A percentile compares a stretch with the other conserved stretches of the same genome.
These are phyloP conservation scores for Crambe crambe DNA, from an alignment of 37 sponge, comb jelly and placozoan genomes.

Conservation along the genomic window DNA sequence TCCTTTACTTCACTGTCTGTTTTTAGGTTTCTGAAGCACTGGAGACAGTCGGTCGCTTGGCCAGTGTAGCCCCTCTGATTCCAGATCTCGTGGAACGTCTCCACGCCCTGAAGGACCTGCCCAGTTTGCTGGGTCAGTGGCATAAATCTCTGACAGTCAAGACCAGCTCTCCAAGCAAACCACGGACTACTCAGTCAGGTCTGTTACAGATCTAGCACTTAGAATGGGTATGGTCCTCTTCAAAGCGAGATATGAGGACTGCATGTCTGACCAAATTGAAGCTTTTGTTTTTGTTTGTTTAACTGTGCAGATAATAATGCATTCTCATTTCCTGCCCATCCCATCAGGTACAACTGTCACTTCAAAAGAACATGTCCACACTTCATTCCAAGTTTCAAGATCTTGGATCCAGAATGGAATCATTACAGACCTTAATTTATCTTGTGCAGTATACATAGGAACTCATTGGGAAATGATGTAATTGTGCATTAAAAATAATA, in stretches of 20 bases:
- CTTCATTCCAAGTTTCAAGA: conserved; percentile 29
- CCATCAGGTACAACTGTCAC: conserved; percentile 30
- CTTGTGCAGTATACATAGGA: neutral
- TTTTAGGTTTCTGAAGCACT: conserved; percentile 55
- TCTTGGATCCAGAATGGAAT: conserved; percentile 35
- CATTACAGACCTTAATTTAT: conserved; percentile 11
- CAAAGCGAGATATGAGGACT: no score
- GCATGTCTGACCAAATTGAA: no score
- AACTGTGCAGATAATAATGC: no score
- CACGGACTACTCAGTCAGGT: conserved; percentile 46
- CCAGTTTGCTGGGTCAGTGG: conserved; percentile 51
- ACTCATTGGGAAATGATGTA: no score
- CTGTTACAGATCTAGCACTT: no score
- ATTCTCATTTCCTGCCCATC: no score
- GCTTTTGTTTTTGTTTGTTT: no score
- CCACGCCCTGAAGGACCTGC: conserved; percentile 52
- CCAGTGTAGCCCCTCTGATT: conserved; percentile 34
- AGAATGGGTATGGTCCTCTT: no score
- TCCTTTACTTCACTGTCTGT: no score
- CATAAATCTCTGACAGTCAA: conserved; percentile 43
- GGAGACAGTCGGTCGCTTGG: conserved; percentile 14
- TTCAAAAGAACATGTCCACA: conserved; percentile 35
- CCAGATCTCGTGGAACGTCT: conserved; percentile 64
- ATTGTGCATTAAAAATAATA: no score
- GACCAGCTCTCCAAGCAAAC: conserved; percentile 29